Evolutionary conservation across 92 coral and sea anemone species (phyloP).

Genomic region (Montipora capitata): DNA sequence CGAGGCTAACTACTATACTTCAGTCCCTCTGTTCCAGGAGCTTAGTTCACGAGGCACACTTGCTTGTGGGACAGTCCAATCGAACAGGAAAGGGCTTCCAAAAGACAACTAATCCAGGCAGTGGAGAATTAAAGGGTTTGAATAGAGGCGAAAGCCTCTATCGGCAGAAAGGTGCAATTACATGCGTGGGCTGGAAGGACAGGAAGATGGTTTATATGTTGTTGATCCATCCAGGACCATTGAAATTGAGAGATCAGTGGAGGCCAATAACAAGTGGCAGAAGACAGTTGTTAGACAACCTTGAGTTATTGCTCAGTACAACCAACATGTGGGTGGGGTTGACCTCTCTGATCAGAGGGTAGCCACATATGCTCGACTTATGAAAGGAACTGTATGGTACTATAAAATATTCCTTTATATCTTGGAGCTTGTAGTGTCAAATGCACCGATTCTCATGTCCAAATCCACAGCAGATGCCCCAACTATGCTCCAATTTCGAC

Average conservation of each 20-base stretch:
- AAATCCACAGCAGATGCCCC: slow-evolving; percentile 21
- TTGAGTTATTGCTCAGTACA: slow-evolving; percentile 8
- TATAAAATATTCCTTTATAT: slow-evolving; percentile 32
- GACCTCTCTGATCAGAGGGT: slow-evolving; percentile 50
- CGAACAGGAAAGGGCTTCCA: slow-evolving; percentile 20
- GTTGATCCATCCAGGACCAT: neutral
- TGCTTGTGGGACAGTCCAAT: slow-evolving; percentile 25
- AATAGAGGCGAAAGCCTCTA: slow-evolving; percentile 6
- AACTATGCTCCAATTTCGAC: slow-evolving; percentile 20
- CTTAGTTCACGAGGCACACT: slow-evolving; percentile 1
- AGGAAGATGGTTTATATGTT: slow-evolving; percentile 26
- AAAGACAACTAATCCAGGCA: slow-evolving; percentile 14
- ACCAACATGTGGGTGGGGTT: slow-evolving; percentile 38
- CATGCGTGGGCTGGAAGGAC: slow-evolving; percentile 37
- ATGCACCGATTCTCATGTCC: slow-evolving; percentile 40
- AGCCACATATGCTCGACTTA: slow-evolving; percentile 11
- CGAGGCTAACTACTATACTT: neutral
- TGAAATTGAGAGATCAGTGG: slow-evolving; percentile 1
- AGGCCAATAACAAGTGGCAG: slow-evolving; percentile 16
- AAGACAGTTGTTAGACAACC: slow-evolving; percentile 29
- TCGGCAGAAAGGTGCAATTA: slow-evolving; percentile 23
- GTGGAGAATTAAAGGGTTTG: slow-evolving; percentile 10
- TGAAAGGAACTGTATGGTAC: slow-evolving; percentile 38
- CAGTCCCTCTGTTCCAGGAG: slow-evolving; percentile 10
- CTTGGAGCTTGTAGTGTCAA: slow-evolving; percentile 35